Evolutionary conservation across 2,888 invertebrate genomes (phyloP).

Genomic region (Corythucha ciliata): DNA sequence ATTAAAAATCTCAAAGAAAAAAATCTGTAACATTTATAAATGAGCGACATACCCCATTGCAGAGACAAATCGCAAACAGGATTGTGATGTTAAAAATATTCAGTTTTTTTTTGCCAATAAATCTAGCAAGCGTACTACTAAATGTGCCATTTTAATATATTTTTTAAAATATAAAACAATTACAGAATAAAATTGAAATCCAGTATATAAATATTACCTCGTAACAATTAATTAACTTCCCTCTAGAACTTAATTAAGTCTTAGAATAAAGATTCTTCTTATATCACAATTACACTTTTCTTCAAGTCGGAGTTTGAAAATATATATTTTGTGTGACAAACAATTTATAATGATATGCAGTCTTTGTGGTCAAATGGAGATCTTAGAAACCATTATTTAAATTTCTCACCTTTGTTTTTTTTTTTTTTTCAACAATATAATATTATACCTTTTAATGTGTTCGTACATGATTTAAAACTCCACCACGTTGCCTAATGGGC

Average conservation of each 20-base stretch:
- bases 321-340: conserved; percentile 19
- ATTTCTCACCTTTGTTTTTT: too few relatives aligned
- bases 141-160: too few relatives aligned
- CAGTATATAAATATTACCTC: conserved; percentile 18
- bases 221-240: conserved; percentile 10
- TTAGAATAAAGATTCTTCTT: conserved; percentile 22
- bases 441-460: not conserved
- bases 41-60: conserved; percentile 25
- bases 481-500: too few relatives aligned
- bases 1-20: too few relatives aligned
- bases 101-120: too few relatives aligned
- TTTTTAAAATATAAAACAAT: too few relatives aligned
- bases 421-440: not conserved
- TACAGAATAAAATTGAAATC: conserved; percentile 3
- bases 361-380: conserved; percentile 27
- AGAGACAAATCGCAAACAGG: conserved; percentile 18
- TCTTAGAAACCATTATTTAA: conserved; percentile 8
- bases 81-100: too few relatives aligned
- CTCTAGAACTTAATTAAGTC: conserved; percentile 24
- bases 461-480: too few relatives aligned
- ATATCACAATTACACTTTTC: conserved; percentile 18
- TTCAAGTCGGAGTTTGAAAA: conserved; percentile 15
- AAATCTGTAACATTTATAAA: too few relatives aligned
- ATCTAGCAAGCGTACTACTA: too few relatives aligned
- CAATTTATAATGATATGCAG: conserved; percentile 27